Percentiles rank a stretch among this genome's conserved stretches.
Evolutionary conservation across 1,140 invertebrate genomes (phyloP).

Genomic region (Neodiprion pinetum): DNA sequence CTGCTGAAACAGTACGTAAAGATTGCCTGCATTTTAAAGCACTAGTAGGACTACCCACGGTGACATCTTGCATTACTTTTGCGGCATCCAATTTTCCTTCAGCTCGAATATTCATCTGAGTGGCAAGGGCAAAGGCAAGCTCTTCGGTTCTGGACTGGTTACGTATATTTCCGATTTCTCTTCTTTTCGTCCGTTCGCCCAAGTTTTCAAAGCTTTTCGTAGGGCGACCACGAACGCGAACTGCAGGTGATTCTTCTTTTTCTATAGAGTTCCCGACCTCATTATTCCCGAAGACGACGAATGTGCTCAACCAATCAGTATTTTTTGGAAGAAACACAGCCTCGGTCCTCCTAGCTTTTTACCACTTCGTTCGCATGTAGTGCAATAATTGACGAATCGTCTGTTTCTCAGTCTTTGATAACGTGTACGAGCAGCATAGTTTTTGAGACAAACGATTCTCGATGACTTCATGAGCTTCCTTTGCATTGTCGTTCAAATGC

Average conservation of each 20-base stretch:
- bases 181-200: slow-evolving; percentile 16
- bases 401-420: background rate
- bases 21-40: slow-evolving; percentile 15
- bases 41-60: slow-evolving; percentile 17
- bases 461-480: background rate
- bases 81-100: slow-evolving; percentile 15
- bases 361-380: background rate
- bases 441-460: background rate
- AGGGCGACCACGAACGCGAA: background rate
- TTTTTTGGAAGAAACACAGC: background rate
- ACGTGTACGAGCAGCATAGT: background rate
- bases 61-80: slow-evolving; percentile 13
- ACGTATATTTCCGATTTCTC: slow-evolving; percentile 14
- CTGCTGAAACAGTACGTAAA: slow-evolving; percentile 8
- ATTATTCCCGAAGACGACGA: background rate
- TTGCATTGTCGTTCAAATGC: background rate
- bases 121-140: slow-evolving; percentile 17
- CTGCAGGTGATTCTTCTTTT: background rate
- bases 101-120: slow-evolving; percentile 15
- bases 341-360: background rate
- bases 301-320: background rate
- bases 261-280: background rate
- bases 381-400: background rate
- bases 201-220: slow-evolving; percentile 18
- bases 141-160: slow-evolving; percentile 15